phyloP scores from a whole-genome alignment of 2,888 invertebrate species.

The Drosophila anomalata region DNA sequence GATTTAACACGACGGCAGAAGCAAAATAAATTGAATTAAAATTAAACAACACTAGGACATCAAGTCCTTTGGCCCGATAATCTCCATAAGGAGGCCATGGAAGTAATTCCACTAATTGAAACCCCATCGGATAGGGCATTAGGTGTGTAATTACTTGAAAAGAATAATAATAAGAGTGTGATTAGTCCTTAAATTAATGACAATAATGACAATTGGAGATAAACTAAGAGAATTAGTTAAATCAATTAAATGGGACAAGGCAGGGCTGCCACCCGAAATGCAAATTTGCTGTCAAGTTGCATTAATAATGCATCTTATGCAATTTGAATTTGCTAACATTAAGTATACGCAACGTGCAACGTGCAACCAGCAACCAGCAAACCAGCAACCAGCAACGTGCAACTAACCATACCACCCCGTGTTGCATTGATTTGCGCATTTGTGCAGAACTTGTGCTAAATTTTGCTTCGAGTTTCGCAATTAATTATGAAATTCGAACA shows the following conservation, averaged over 20 bases:
- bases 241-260: slow-evolving; percentile 9
- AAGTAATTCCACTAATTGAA: slow-evolving; percentile 3
- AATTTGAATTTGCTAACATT: slow-evolving; percentile 30
- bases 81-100: neutral
- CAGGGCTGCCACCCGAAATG: slow-evolving; percentile 7
- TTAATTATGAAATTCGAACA: slow-evolving; percentile 57
- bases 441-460: slow-evolving; percentile 53
- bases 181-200: neutral
- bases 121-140: neutral
- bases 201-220: slow-evolving; percentile 15
- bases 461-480: slow-evolving; percentile 42
- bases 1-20: neutral
- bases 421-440: slow-evolving; percentile 49
- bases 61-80: neutral
- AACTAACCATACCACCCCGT: too few species aligned
- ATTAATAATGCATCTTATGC: slow-evolving; percentile 34
- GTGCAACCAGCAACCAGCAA: slow-evolving; percentile 1
- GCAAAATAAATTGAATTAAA: too few species aligned
- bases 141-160: slow-evolving; percentile 4
- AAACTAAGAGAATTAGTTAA: neutral
- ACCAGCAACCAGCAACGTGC: slow-evolving; percentile 4
- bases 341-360: slow-evolving; percentile 25
- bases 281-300: slow-evolving; percentile 25
- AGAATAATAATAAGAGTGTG: too few species aligned
- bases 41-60: neutral